phyloP scores from a whole-genome alignment of 2,888 invertebrate species.

The Arctia plantaginis region DNA sequence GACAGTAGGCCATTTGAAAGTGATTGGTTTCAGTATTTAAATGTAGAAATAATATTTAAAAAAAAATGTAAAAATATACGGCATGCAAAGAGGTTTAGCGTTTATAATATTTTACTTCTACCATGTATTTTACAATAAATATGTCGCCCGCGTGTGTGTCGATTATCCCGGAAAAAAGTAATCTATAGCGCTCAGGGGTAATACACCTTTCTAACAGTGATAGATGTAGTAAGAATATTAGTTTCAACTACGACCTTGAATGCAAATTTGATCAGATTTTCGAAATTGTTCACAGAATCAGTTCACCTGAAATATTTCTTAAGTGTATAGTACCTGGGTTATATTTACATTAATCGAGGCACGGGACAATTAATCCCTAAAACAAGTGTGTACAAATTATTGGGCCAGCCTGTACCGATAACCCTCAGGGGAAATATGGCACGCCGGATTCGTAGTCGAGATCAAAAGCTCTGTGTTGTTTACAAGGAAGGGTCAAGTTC shows the following conservation, averaged over 20 bases:
- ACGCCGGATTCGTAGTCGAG: slow-evolving; percentile 9
- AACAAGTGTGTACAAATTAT: slow-evolving; percentile 10
- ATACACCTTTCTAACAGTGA: too few species aligned
- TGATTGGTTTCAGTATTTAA: too few species aligned
- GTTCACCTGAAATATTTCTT: neutral
- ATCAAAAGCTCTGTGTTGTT: slow-evolving; percentile 21
- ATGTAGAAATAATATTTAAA: too few species aligned
- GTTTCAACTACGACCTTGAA: neutral
- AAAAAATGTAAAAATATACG: too few species aligned
- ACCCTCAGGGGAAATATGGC: slow-evolving; percentile 17
- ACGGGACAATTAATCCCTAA: neutral
- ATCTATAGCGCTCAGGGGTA: too few species aligned
- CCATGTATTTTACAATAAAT: too few species aligned
- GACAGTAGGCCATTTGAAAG: too few species aligned
- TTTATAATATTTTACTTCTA: too few species aligned
- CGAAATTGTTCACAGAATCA: neutral
- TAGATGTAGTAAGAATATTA: too few species aligned
- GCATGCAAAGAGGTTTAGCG: too few species aligned
- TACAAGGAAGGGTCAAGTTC: slow-evolving; percentile 26
- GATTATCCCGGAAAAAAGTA: too few species aligned
- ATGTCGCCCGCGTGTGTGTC: too few species aligned
- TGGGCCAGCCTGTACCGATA: neutral
- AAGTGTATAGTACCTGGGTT: neutral
- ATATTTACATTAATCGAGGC: neutral
- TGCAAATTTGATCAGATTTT: neutral